These are phyloP conservation scores for Ranitomeya variabilis DNA, from an alignment of 2,113 vertebrate species.

Conservation along the genomic window DNA sequence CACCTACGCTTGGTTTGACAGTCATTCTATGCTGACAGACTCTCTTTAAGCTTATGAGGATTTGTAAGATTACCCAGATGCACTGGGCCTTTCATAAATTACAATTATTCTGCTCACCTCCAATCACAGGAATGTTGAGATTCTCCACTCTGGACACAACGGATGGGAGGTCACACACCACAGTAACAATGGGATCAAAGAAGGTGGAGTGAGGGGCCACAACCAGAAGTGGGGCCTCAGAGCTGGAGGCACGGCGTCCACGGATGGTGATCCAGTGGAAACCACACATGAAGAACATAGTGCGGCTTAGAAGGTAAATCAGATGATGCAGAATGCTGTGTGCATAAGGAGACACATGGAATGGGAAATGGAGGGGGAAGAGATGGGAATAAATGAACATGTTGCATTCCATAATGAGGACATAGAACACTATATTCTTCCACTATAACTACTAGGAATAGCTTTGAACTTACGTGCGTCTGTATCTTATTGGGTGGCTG, in stretches of 20 bases:
- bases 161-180: slow-evolving; percentile 73
- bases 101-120: slow-evolving; percentile 75
- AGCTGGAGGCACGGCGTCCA: slow-evolving; percentile 75
- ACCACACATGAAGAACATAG: slow-evolving; percentile 79
- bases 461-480: slow-evolving; percentile 72
- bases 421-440: slow-evolving; percentile 17
- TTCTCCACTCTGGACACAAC: slow-evolving; percentile 88
- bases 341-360: slow-evolving; percentile 59
- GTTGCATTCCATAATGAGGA: background rate
- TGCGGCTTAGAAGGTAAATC: slow-evolving; percentile 75
- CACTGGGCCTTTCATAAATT: background rate
- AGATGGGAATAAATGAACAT: slow-evolving; percentile 6
- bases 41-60: too few relatives aligned
- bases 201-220: slow-evolving; percentile 87
- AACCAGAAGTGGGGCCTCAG: slow-evolving; percentile 82
- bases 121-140: slow-evolving; percentile 79
- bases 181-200: slow-evolving; percentile 84
- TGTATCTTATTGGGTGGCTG: slow-evolving; percentile 73
- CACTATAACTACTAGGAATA: background rate
- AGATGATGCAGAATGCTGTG: slow-evolving; percentile 71
- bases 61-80: background rate
- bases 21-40: too few relatives aligned
- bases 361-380: slow-evolving; percentile 28
- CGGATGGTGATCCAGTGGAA: slow-evolving; percentile 82
- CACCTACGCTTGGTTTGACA: too few relatives aligned